Evolutionary conservation across 2,797 vertebrate species (phyloP).

Genomic region (Danio kyathit): DNA sequence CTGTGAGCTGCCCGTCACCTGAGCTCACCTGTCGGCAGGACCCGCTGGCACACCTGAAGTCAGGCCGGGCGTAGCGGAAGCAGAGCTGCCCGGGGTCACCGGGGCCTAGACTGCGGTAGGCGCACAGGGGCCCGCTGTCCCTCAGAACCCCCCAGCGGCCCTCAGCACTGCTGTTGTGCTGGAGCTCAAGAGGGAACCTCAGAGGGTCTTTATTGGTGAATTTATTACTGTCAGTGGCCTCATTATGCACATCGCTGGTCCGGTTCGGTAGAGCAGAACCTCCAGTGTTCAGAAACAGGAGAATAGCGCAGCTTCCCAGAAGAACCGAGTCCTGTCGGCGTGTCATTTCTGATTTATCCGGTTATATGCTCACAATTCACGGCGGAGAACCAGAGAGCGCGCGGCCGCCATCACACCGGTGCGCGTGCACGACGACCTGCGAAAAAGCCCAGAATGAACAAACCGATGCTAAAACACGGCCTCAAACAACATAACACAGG

Average conservation of each 20-base stretch:
- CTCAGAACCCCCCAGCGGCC: slow-evolving; percentile 52
- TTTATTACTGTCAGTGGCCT: slow-evolving; percentile 35
- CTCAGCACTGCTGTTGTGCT: slow-evolving; percentile 60
- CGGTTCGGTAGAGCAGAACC: slow-evolving; percentile 58
- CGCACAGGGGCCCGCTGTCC: slow-evolving; percentile 79
- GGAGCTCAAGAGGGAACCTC: slow-evolving; percentile 57
- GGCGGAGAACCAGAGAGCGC: slow-evolving; percentile 33
- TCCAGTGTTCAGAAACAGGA: slow-evolving; percentile 71
- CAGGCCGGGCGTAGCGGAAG: slow-evolving; percentile 82
- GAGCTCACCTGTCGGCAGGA: slow-evolving; percentile 83
- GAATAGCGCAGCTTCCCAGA: slow-evolving; percentile 70
- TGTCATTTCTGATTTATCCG: slow-evolving; percentile 69
- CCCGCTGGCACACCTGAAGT: slow-evolving; percentile 81
- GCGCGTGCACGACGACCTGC: slow-evolving; percentile 24
- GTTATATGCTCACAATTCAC: slow-evolving; percentile 60
- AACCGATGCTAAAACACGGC: not conserved
- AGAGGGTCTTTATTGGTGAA: slow-evolving; percentile 14
- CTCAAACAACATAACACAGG: not conserved
- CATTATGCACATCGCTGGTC: slow-evolving; percentile 51
- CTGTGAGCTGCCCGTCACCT: slow-evolving; percentile 78
- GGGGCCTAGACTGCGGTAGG: slow-evolving; percentile 85
- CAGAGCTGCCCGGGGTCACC: slow-evolving; percentile 81
- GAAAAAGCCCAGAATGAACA: not conserved
- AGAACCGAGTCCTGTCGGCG: slow-evolving; percentile 63
- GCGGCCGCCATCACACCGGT: slow-evolving; percentile 65